phyloP scores from a whole-genome alignment of 2,797 vertebrate genomes.

The Crenichthys baileyi region DNA sequence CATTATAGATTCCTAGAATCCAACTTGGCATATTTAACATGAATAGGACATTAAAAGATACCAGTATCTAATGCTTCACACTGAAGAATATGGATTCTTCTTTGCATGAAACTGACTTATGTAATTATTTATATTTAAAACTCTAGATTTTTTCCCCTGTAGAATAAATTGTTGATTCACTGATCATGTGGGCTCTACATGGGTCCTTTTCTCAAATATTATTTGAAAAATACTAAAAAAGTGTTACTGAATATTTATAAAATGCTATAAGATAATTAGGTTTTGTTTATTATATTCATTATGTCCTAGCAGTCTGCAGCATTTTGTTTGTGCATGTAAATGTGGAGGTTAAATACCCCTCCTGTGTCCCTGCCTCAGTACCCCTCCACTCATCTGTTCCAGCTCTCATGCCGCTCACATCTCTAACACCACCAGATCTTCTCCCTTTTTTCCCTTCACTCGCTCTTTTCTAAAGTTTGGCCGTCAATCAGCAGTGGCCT shows the following conservation, averaged over 20 bases:
- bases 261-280: conserved; percentile 5
- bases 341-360: conserved; percentile 70
- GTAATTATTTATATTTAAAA: neutral
- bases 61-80: neutral
- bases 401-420: conserved; percentile 75
- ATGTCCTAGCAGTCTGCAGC: conserved; percentile 47
- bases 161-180: neutral
- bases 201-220: neutral
- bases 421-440: conserved; percentile 74
- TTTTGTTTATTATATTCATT: conserved; percentile 21
- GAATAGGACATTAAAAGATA: neutral
- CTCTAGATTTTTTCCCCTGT: neutral
- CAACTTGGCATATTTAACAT: neutral
- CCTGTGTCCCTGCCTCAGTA: conserved; percentile 19
- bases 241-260: neutral
- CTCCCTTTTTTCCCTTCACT: conserved; percentile 66
- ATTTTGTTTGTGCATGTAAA: conserved; percentile 74
- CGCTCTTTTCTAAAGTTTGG: conserved; percentile 86
- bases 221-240: neutral
- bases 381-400: conserved; percentile 73
- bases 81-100: conserved; percentile 1
- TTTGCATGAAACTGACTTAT: conserved; percentile 10
- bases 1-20: neutral
- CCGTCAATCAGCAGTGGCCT: conserved; percentile 96
- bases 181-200: neutral